A percentile compares a stretch with the other conserved stretches of the same genome.
Conservation (phyloP, 2,888 invertebrate species). For the Dermolepida albohirtum region DNA sequence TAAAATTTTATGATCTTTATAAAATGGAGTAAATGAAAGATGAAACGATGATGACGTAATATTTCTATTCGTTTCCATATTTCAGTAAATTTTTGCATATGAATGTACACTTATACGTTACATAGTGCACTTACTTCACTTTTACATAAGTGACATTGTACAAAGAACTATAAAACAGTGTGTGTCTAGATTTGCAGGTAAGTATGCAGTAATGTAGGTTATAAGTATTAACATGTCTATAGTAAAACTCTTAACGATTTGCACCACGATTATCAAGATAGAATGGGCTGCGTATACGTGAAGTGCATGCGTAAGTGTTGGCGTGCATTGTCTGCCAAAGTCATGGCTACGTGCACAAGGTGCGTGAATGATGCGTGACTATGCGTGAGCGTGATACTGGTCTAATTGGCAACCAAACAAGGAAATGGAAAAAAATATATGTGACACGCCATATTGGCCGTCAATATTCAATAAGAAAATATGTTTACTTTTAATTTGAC, state of each 20-base stretch:
- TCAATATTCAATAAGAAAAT: conserved; percentile 8
- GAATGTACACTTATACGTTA: background rate
- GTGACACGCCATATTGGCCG: conserved; percentile 37
- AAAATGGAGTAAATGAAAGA: conserved; percentile 21
- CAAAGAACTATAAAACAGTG: conserved; percentile 23
- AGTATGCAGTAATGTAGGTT: conserved; percentile 57
- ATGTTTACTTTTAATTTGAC: background rate
- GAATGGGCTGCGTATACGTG: conserved; percentile 46
- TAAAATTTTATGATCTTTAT: conserved; percentile 29
- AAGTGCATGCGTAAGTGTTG: conserved; percentile 25
- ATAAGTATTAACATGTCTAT: conserved; percentile 53
- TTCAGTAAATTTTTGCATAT: background rate
- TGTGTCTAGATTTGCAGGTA: conserved; percentile 45
- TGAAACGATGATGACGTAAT: conserved; percentile 22
- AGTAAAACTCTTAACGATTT: conserved; percentile 48
- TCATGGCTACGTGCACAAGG: conserved; percentile 53
- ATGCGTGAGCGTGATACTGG: conserved; percentile 58
- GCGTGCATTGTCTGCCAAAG: conserved; percentile 49
- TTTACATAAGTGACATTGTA: conserved; percentile 21
- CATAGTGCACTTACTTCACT: conserved; percentile 22
- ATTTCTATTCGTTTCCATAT: background rate
- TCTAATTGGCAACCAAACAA: conserved; percentile 59
- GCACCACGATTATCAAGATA: conserved; percentile 47
- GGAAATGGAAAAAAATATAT: conserved; percentile 50
- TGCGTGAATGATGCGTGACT: conserved; percentile 54